Conservation (phyloP, 2,113 vertebrate species). For the Bubalus kerabau region DNA sequence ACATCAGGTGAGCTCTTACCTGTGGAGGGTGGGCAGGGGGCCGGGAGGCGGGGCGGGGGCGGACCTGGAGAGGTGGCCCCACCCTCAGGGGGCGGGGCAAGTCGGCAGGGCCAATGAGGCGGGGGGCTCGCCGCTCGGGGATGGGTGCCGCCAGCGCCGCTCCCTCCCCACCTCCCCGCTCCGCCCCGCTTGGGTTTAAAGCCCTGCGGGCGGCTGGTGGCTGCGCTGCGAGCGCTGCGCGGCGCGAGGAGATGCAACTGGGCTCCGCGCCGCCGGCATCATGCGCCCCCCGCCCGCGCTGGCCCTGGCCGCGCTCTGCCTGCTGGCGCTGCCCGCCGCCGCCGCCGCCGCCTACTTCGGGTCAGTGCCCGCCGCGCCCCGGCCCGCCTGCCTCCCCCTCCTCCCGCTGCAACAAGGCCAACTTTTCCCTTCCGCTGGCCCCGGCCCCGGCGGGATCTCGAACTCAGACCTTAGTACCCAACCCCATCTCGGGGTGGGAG, state of each 20-base stretch:
- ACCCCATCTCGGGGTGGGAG: not conserved
- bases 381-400: not conserved
- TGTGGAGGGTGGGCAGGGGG: not conserved
- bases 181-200: constrained; percentile 77
- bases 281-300: constrained; percentile 88
- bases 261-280: constrained; percentile 87
- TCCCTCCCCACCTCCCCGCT: constrained; percentile 43
- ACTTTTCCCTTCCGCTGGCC: not conserved
- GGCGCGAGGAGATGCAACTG: constrained; percentile 82
- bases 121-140: constrained; percentile 30
- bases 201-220: constrained; percentile 57
- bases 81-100: constrained; percentile 49
- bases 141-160: not conserved
- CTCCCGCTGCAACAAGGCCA: not conserved
- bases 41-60: not conserved
- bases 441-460: not conserved
- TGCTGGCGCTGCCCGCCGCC: constrained; percentile 70
- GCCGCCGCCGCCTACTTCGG: constrained; percentile 94
- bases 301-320: constrained; percentile 83
- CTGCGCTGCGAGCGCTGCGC: constrained; percentile 59
- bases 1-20: constrained; percentile 72
- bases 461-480: not conserved
- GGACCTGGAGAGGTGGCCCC: not conserved
- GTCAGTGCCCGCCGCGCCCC: constrained; percentile 82
- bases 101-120: constrained; percentile 29